Percentiles rank a stretch among this genome's conserved stretches.
These are phyloP conservation scores for Lasiommata megera DNA, from an alignment of 2,888 invertebrate genomes.

Conservation along the genomic window DNA sequence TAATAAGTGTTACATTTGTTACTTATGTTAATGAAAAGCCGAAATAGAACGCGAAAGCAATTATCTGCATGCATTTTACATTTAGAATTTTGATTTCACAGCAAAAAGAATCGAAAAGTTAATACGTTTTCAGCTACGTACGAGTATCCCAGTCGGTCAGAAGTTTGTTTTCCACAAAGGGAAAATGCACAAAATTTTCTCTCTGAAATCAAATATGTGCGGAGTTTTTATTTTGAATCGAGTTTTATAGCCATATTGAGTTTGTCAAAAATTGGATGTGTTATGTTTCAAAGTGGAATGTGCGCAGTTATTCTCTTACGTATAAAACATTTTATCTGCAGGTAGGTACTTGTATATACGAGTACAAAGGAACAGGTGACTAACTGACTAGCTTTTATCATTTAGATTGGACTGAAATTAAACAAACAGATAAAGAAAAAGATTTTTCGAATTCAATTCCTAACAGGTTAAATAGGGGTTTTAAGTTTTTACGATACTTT, in stretches of 20 bases:
- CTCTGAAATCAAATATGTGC: slow-evolving; percentile 17
- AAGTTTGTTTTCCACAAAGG: slow-evolving; percentile 21
- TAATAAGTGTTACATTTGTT: neutral
- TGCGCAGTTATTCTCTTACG: too few species aligned
- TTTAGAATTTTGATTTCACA: slow-evolving; percentile 3
- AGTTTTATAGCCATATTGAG: neutral
- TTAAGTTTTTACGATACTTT: too few species aligned
- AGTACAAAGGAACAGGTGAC: too few species aligned
- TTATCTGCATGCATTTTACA: neutral
- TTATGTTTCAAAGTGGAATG: too few species aligned
- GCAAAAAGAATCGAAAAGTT: slow-evolving; percentile 30
- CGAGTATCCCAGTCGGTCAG: slow-evolving; percentile 6
- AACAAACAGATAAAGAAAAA: too few species aligned
- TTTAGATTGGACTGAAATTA: too few species aligned
- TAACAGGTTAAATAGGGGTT: too few species aligned
- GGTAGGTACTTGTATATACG: too few species aligned
- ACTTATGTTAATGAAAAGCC: neutral
- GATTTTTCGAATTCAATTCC: too few species aligned
- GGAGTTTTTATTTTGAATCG: slow-evolving; percentile 1
- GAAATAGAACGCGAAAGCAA: neutral
- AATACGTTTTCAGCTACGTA: slow-evolving; percentile 30
- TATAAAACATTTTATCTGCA: too few species aligned
- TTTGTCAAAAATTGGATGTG: neutral
- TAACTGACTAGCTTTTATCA: too few species aligned
- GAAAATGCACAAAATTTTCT: slow-evolving; percentile 16